These are phyloP conservation scores for Thomomys bottae DNA, from an alignment of 2,113 vertebrate genomes.

Conservation along the genomic window DNA sequence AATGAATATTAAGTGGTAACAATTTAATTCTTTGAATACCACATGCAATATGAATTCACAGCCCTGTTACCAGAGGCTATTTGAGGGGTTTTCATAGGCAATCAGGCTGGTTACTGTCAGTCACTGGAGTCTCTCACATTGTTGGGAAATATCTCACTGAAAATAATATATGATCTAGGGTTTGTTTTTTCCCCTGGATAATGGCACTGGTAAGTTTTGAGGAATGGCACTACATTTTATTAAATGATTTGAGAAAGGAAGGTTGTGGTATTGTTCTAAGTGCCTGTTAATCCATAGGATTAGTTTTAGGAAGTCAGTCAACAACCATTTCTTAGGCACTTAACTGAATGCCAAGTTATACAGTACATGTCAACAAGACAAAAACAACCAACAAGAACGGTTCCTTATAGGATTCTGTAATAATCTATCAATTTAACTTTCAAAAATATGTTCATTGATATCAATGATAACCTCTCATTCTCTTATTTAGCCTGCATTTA, in stretches of 20 bases:
- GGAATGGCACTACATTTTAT: neutral
- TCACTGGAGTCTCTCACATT: neutral
- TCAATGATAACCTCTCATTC: neutral
- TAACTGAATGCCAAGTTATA: neutral
- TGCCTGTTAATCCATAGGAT: neutral
- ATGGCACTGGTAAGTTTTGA: neutral
- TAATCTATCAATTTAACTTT: neutral
- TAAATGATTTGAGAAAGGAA: neutral
- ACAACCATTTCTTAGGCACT: neutral
- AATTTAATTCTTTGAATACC: conserved; percentile 51
- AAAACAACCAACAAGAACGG: neutral
- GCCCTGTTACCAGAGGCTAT: neutral
- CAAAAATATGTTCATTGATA: neutral
- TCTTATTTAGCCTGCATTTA: neutral
- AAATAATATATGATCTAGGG: neutral
- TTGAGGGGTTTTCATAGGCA: neutral
- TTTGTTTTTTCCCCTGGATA: neutral
- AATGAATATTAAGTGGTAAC: conserved; percentile 75
- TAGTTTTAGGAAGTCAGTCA: neutral
- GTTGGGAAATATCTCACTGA: neutral
- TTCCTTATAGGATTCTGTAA: neutral
- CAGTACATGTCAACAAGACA: neutral
- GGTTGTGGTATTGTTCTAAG: neutral
- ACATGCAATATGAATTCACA: conserved; percentile 17
- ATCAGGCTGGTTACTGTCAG: neutral